A percentile compares a stretch with the other conserved stretches of the same genome.
Evolutionary conservation across 2,113 vertebrate species (phyloP).

Genomic region (Hydropotes inermis): DNA sequence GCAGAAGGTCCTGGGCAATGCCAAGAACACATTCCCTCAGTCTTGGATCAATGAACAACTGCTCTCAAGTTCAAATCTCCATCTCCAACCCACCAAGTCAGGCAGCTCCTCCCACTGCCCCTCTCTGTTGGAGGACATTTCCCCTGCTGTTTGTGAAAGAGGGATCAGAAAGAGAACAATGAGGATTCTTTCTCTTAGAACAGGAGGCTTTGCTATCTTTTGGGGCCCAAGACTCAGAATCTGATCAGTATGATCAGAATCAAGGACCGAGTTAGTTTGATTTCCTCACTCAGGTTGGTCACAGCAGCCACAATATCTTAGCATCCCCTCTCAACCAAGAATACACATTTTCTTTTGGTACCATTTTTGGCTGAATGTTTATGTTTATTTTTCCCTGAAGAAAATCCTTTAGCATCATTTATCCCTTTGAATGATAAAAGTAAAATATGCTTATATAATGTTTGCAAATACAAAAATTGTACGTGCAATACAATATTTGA

Average conservation of each 20-base stretch:
- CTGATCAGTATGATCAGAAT: neutral
- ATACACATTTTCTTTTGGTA: neutral
- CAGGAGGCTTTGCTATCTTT: neutral
- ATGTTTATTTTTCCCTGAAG: neutral
- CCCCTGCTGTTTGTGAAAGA: neutral
- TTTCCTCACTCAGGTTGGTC: neutral
- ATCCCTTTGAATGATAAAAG: neutral
- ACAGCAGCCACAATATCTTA: neutral
- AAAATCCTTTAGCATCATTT: neutral
- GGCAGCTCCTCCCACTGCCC: no score
- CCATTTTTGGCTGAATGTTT: neutral
- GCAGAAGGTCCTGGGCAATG: neutral
- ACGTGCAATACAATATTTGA: neutral
- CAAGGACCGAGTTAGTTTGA: neutral
- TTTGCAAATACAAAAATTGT: neutral
- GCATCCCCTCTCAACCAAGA: neutral
- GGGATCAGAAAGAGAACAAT: neutral
- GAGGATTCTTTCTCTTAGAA: neutral
- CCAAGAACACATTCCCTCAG: neutral
- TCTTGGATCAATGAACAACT: fast-evolving
- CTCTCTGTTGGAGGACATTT: neutral
- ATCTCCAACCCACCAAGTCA: neutral
- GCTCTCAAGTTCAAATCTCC: neutral
- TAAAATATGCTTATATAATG: neutral
- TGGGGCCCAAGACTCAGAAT: neutral